Evolutionary conservation across 1,140 invertebrate species (phyloP).

Genomic region (Coelopa frigida): DNA sequence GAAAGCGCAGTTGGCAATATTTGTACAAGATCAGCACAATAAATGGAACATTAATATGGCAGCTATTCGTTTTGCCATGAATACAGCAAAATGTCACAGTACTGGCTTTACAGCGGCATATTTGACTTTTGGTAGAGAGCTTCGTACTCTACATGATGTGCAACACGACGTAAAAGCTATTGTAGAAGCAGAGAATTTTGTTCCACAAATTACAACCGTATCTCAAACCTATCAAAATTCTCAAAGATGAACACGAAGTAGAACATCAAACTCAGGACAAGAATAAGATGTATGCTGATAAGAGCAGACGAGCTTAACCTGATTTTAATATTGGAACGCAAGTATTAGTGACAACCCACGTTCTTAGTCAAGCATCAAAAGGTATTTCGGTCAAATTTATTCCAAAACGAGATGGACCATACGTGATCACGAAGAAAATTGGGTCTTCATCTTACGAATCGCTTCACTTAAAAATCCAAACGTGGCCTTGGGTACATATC

Average conservation of each 20-base stretch:
- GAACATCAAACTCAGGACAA: not conserved
- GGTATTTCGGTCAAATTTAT: slow-evolving; percentile 34
- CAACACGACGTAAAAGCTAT: slow-evolving; percentile 24
- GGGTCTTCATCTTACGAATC: slow-evolving; percentile 22
- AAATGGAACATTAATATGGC: slow-evolving; percentile 36
- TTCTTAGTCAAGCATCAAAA: slow-evolving; percentile 21
- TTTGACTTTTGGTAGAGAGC: slow-evolving; percentile 35
- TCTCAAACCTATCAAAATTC: slow-evolving; percentile 10
- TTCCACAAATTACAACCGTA: slow-evolving; percentile 23
- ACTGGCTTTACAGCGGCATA: slow-evolving; percentile 45
- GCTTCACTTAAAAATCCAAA: too few relatives aligned
- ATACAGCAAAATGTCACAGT: slow-evolving; percentile 39
- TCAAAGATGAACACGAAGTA: slow-evolving; percentile 16
- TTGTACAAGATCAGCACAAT: slow-evolving; percentile 21
- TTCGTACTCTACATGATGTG: slow-evolving; percentile 21
- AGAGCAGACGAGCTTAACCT: slow-evolving; percentile 11
- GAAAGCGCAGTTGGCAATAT: slow-evolving; percentile 38
- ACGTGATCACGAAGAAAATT: slow-evolving; percentile 12
- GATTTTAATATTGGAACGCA: slow-evolving; percentile 21
- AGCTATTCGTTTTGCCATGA: slow-evolving; percentile 42
- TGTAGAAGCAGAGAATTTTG: slow-evolving; percentile 24
- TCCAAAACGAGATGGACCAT: slow-evolving; percentile 36
- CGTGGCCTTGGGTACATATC: slow-evolving; percentile 10
- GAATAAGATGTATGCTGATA: slow-evolving; percentile 14
- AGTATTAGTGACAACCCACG: slow-evolving; percentile 29